Percentiles rank a stretch among this genome's conserved stretches.
phyloP scores from a whole-genome alignment of 2,888 invertebrate species.

The Latrodectus elegans region DNA sequence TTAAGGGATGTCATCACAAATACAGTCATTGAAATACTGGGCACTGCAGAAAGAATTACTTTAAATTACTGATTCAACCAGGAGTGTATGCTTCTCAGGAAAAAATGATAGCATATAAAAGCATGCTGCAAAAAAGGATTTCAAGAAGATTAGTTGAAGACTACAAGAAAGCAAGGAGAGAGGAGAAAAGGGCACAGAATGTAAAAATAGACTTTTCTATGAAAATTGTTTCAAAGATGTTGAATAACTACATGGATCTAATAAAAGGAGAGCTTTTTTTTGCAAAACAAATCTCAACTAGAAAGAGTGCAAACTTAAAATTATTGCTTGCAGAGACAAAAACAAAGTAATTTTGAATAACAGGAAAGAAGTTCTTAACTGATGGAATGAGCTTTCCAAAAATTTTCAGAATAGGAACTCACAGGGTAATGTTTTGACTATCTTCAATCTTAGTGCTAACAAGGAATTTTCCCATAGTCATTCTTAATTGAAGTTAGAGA shows the following conservation, averaged over 20 bases:
- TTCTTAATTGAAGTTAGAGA: not conserved
- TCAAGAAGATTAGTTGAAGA: slow-evolving; percentile 4
- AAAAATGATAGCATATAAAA: not conserved
- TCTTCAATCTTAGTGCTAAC: not conserved
- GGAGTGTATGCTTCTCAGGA: not conserved
- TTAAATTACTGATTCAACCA: not conserved
- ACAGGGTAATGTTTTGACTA: not conserved
- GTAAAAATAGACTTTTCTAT: not conserved
- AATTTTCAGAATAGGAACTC: not conserved
- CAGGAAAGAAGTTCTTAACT: not conserved
- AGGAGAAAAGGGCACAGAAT: not conserved
- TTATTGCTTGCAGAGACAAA: not conserved
- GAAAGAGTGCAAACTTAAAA: not conserved
- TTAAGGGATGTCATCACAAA: not conserved
- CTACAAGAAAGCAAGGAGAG: not conserved
- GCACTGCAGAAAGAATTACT: not conserved
- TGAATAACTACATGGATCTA: not conserved
- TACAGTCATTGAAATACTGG: not conserved
- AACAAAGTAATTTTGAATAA: not conserved
- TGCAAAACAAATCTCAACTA: not conserved
- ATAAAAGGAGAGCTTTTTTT: not conserved
- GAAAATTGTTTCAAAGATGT: not conserved
- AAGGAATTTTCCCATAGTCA: not conserved
- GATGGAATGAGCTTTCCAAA: not conserved
- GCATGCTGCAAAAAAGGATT: not conserved